Percentiles rank a stretch among this genome's conserved stretches.
Evolutionary conservation across 1,140 invertebrate species (phyloP).

Genomic region (Brachionus rubens): DNA sequence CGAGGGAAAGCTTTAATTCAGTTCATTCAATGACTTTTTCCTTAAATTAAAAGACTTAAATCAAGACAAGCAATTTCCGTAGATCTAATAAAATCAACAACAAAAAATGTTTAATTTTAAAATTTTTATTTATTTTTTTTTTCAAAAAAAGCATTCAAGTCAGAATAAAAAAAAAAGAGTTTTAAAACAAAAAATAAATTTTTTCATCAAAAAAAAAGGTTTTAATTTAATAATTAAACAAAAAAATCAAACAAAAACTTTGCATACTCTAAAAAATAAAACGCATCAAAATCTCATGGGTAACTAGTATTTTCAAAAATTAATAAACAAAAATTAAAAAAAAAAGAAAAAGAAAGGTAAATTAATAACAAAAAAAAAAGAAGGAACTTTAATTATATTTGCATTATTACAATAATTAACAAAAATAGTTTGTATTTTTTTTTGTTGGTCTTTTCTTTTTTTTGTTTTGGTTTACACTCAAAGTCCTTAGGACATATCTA

Average conservation of each 20-base stretch:
- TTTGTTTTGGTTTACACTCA: too few relatives aligned
- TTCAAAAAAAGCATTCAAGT: too few relatives aligned
- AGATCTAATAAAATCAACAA: too few relatives aligned
- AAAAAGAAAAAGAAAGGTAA: not conserved
- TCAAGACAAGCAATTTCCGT: too few relatives aligned
- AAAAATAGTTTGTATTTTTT: not conserved
- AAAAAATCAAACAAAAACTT: too few relatives aligned
- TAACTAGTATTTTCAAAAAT: too few relatives aligned
- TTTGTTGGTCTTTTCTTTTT: not conserved
- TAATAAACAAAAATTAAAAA: not conserved
- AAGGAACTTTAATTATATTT: too few relatives aligned
- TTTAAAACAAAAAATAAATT: not conserved
- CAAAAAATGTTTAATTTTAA: too few relatives aligned
- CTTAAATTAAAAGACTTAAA: too few relatives aligned
- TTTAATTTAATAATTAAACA: conserved; percentile 19
- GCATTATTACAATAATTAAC: conserved; percentile 39
- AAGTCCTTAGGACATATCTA: conserved; percentile 15
- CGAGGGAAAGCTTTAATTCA: too few relatives aligned
- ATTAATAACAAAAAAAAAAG: not conserved
- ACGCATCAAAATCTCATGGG: not conserved
- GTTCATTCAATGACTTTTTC: too few relatives aligned
- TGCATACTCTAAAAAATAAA: conserved; percentile 23
- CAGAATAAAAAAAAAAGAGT: not conserved
- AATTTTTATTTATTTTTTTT: too few relatives aligned
- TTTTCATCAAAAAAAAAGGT: not conserved